Percentiles rank a stretch among this genome's conserved stretches.
phyloP scores from a whole-genome alignment of 53 echinoderm and acorn worm genomes.

The Paelopatides confundens region DNA sequence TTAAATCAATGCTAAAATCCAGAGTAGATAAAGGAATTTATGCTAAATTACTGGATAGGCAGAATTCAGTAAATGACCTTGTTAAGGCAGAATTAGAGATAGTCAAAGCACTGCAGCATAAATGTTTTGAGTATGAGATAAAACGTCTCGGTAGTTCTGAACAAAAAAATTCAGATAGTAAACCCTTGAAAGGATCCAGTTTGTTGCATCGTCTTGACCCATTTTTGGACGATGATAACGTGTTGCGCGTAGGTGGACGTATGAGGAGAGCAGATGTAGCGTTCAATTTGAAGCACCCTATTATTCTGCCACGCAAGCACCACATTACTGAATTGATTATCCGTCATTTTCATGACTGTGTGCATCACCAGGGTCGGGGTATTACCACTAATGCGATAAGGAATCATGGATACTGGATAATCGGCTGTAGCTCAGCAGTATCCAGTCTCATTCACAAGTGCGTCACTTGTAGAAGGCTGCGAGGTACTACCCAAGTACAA shows the following conservation, averaged over 20 bases:
- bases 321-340: slow-evolving; percentile 59
- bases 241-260: slow-evolving; percentile 67
- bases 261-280: slow-evolving; percentile 8
- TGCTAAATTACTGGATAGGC: too few species aligned
- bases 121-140: too few species aligned
- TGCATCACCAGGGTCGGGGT: slow-evolving; percentile 62
- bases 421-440: slow-evolving; percentile 28
- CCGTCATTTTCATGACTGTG: slow-evolving; percentile 46
- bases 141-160: too few species aligned
- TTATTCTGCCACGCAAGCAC: slow-evolving; percentile 53
- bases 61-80: too few species aligned
- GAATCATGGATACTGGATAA: slow-evolving; percentile 54
- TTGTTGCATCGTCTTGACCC: slow-evolving; percentile 51
- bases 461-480: slow-evolving; percentile 26
- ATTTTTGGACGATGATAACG: slow-evolving; percentile 50
- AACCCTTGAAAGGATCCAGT: too few species aligned
- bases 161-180: too few species aligned
- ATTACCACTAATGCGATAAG: slow-evolving; percentile 54
- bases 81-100: too few species aligned
- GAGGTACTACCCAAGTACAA: slow-evolving; percentile 39
- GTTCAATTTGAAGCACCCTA: slow-evolving; percentile 57
- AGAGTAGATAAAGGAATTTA: too few species aligned
- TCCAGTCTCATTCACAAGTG: slow-evolving; percentile 21
- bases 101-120: too few species aligned
- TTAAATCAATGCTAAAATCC: too few species aligned